These are phyloP conservation scores for Mesocricetus auratus DNA, from an alignment of 2,113 vertebrate species.

Conservation along the genomic window DNA sequence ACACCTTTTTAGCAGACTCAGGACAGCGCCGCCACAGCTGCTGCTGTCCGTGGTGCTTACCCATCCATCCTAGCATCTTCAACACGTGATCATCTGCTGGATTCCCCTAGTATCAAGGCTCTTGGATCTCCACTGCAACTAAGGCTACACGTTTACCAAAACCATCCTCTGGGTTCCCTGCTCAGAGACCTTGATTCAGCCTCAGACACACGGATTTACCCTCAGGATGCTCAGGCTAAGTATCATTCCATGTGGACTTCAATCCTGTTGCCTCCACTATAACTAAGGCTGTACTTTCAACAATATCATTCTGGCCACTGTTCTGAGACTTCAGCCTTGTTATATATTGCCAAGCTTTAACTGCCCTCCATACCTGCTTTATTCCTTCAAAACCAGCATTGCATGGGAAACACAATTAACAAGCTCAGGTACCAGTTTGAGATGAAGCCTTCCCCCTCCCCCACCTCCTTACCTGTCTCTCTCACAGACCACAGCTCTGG, in stretches of 20 bases:
- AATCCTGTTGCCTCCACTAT: too few relatives aligned
- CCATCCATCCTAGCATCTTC: not conserved
- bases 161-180: not conserved
- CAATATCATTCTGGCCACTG: not conserved
- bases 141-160: too few relatives aligned
- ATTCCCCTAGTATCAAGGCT: not conserved
- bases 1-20: not conserved
- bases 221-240: not conserved
- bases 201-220: too few relatives aligned
- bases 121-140: not conserved
- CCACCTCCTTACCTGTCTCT: too few relatives aligned
- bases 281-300: not conserved
- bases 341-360: not conserved
- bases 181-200: not conserved
- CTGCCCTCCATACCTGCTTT: not conserved
- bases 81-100: not conserved
- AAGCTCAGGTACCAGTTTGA: not conserved
- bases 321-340: not conserved
- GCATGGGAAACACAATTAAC: not conserved
- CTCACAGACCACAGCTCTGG: not conserved
- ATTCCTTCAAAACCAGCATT: not conserved
- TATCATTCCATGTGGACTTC: not conserved
- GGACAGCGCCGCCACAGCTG: not conserved
- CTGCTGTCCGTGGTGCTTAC: not conserved
- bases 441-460: not conserved